Conservation (phyloP, 2,113 vertebrate species). For the Falco punctatus region DNA sequence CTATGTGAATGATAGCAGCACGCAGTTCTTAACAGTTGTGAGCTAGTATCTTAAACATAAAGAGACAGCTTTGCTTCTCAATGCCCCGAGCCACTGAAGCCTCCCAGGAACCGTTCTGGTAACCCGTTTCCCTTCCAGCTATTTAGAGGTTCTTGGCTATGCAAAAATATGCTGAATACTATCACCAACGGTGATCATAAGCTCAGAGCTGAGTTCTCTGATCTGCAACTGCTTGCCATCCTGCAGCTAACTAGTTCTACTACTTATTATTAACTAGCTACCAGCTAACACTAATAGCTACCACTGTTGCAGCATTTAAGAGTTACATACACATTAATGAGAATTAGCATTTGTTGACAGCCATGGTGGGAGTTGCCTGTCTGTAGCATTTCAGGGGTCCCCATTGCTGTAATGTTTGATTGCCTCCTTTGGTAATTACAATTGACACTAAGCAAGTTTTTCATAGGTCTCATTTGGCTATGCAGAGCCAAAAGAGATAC, state of each 20-base stretch:
- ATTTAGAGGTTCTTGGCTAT: not conserved
- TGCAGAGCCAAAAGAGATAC: not conserved
- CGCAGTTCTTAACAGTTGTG: not conserved
- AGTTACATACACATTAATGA: not conserved
- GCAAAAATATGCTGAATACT: not conserved
- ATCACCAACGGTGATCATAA: not conserved
- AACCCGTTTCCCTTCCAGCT: not conserved
- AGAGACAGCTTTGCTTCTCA: not conserved
- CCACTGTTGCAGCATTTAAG: not conserved
- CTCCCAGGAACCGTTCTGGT: not conserved
- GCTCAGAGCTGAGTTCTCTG: rapidly evolving
- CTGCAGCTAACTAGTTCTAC: not conserved
- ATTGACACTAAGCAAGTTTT: conserved; percentile 15
- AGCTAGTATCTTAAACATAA: not conserved
- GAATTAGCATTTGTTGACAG: conserved; percentile 27
- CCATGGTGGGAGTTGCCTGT: conserved; percentile 19
- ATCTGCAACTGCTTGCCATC: not conserved
- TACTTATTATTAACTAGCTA: not conserved
- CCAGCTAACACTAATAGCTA: not conserved
- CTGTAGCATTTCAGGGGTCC: conserved; percentile 32
- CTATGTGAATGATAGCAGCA: not conserved
- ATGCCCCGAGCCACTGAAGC: not conserved
- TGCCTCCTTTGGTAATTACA: conserved; percentile 21
- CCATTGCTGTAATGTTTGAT: not conserved
- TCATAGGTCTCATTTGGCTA: conserved; percentile 9